Percentiles rank a stretch among this genome's conserved stretches.
These are phyloP conservation scores for Caenorhabditis remanei DNA, from an alignment of 1,140 invertebrate genomes.

Conservation along the genomic window DNA sequence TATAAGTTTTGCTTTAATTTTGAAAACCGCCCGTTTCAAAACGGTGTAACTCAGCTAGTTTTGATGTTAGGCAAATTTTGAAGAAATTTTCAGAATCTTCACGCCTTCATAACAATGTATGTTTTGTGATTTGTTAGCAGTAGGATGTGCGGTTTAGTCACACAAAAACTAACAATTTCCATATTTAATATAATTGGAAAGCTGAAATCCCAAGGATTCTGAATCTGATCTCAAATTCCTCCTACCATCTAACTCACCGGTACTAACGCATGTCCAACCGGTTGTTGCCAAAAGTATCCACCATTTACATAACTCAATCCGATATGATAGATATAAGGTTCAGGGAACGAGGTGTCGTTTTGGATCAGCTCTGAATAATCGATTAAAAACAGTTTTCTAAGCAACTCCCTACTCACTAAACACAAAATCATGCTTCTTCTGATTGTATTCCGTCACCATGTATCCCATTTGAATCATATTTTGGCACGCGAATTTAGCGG, in stretches of 20 bases:
- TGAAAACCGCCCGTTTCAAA: too few species aligned
- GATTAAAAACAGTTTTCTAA: neutral
- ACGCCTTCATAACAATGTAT: too few species aligned
- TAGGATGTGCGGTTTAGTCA: too few species aligned
- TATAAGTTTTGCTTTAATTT: too few species aligned
- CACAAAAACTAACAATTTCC: too few species aligned
- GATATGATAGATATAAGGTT: slow-evolving; percentile 51
- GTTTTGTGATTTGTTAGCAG: too few species aligned
- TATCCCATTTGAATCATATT: slow-evolving; percentile 24
- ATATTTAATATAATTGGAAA: neutral
- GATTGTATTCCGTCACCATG: slow-evolving; percentile 24
- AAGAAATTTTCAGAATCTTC: too few species aligned
- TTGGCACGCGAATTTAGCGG: neutral
- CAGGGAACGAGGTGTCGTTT: slow-evolving; percentile 51
- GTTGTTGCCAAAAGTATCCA: slow-evolving; percentile 29
- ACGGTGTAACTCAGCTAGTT: too few species aligned
- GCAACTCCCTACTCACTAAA: neutral
- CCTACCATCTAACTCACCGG: neutral
- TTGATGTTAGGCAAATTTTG: too few species aligned
- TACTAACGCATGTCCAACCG: slow-evolving; percentile 9
- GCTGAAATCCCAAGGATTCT: too few species aligned
- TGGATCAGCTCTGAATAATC: neutral
- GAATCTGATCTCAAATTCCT: neutral
- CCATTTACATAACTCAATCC: slow-evolving; percentile 32
- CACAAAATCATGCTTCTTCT: slow-evolving; percentile 43